phyloP scores from a whole-genome alignment of 2,797 vertebrate genomes.

The Crenichthys baileyi region DNA sequence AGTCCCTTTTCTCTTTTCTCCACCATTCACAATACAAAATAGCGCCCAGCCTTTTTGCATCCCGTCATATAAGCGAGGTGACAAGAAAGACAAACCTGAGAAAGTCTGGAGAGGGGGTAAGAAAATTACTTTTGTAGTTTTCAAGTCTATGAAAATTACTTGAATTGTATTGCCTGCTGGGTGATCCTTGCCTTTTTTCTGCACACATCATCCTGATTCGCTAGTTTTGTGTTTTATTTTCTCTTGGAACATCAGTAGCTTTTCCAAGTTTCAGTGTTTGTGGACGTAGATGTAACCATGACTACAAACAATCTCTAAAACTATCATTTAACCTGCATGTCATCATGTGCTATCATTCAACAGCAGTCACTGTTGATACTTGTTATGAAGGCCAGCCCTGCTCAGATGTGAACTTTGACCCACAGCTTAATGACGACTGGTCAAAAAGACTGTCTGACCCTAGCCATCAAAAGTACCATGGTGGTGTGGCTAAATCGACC shows the following conservation, averaged over 20 bases:
- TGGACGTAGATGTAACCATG: not conserved
- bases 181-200: not conserved
- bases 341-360: not conserved
- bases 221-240: not conserved
- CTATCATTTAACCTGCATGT: not conserved
- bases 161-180: conserved; percentile 4
- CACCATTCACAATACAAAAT: not conserved
- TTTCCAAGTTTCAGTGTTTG: not conserved
- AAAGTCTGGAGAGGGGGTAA: not conserved
- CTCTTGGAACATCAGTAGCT: not conserved
- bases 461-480: not conserved
- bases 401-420: not conserved
- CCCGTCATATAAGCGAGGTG: not conserved
- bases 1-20: not conserved
- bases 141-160: not conserved
- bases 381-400: not conserved
- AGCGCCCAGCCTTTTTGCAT: not conserved
- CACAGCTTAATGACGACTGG: too few species aligned
- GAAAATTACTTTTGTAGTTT: not conserved
- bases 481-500: not conserved
- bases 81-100: not conserved
- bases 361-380: not conserved
- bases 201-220: not conserved
- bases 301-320: not conserved
- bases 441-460: not conserved